Evolutionary conservation across 1,140 invertebrate species (phyloP).

Genomic region (Lordiphosa clarofinis): DNA sequence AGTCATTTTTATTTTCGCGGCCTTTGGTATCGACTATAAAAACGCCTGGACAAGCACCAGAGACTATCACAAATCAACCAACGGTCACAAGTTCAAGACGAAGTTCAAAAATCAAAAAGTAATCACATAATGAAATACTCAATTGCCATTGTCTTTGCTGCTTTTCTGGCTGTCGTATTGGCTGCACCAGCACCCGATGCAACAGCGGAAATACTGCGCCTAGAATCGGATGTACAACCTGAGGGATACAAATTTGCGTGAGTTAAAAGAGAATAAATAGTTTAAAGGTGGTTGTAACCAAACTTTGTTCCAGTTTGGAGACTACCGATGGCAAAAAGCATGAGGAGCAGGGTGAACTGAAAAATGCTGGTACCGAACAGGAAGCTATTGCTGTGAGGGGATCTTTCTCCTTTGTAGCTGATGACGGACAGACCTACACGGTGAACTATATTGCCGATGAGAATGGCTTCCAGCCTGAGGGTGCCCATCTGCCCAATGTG

Average conservation of each 20-base stretch:
- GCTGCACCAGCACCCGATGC: conserved; percentile 51
- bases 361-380: conserved; percentile 59
- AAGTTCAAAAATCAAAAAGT: conserved; percentile 18
- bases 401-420: conserved; percentile 82
- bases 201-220: conserved; percentile 74
- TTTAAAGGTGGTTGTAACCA: no score
- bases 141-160: conserved; percentile 52
- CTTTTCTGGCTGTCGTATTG: conserved; percentile 61
- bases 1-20: conserved; percentile 73
- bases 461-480: conserved; percentile 87
- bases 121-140: conserved; percentile 59
- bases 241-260: conserved; percentile 81
- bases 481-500: conserved; percentile 83
- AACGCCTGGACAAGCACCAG: conserved; percentile 39
- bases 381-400: conserved; percentile 82
- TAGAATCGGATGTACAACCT: conserved; percentile 80
- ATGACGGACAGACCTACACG: conserved; percentile 84
- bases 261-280: conserved; percentile 38
- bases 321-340: conserved; percentile 68
- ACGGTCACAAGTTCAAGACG: conserved; percentile 41
- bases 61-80: conserved; percentile 62
- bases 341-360: conserved; percentile 63
- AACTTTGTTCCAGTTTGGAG: conserved; percentile 43
- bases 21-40: conserved; percentile 55
- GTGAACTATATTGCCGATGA: conserved; percentile 88